phyloP scores from a whole-genome alignment of 2,113 vertebrate species.

The Cyprinodon variegatus region DNA sequence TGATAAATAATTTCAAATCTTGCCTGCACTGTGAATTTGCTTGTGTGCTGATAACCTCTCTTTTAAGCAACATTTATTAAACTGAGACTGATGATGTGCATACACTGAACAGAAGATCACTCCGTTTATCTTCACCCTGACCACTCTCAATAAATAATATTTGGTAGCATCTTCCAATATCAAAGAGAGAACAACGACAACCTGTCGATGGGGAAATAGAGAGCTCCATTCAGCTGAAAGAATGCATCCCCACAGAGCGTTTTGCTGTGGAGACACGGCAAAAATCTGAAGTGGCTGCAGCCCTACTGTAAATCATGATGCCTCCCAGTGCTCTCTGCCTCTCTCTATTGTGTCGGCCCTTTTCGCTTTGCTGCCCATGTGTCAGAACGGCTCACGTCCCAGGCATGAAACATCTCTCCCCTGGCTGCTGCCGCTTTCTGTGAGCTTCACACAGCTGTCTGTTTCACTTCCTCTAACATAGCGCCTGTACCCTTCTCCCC shows the following conservation, averaged over 20 bases:
- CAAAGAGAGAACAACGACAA: conserved; percentile 31
- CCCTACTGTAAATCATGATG: conserved; percentile 62
- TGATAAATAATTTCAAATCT: neutral
- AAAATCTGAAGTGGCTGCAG: conserved; percentile 57
- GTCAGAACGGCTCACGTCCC: conserved; percentile 68
- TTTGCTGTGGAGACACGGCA: conserved; percentile 37
- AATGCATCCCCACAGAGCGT: conserved; percentile 48
- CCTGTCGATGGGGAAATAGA: neutral
- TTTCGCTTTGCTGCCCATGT: conserved; percentile 67
- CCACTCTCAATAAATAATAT: conserved; percentile 30
- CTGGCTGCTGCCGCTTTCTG: conserved; percentile 75
- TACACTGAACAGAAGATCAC: neutral
- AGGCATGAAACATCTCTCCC: conserved; percentile 65
- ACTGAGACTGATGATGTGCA: neutral
- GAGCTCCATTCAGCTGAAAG: conserved; percentile 43
- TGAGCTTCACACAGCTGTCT: conserved; percentile 70
- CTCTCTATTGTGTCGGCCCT: conserved; percentile 57
- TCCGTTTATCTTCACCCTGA: neutral
- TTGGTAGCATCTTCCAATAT: conserved; percentile 6
- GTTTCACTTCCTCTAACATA: conserved; percentile 48
- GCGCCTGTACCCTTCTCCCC: conserved; percentile 39
- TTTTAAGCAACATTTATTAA: neutral
- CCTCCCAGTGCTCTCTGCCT: conserved; percentile 55
- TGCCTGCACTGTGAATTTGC: neutral
- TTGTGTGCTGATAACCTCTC: neutral